Evolutionary conservation across 2,113 vertebrate genomes (phyloP).

Genomic region (Cairina moschata): DNA sequence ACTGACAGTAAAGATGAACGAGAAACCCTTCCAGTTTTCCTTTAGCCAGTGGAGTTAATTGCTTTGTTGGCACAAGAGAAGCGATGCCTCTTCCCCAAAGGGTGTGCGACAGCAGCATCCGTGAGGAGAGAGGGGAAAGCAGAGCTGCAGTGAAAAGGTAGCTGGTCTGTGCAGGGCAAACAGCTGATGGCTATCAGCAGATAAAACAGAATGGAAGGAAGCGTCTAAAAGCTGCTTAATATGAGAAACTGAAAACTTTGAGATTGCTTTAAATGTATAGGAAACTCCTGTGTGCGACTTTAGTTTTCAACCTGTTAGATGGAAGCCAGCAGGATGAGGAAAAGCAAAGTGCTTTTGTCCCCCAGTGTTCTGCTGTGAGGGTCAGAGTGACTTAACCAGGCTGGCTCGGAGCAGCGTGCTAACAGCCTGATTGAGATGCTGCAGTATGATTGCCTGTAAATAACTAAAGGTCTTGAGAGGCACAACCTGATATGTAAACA

Average conservation of each 20-base stretch:
- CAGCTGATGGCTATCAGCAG: neutral
- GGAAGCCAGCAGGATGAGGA: neutral
- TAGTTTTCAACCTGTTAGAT: no score
- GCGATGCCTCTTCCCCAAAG: neutral
- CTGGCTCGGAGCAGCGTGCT: neutral
- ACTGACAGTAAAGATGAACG: no score
- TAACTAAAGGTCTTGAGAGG: rapidly evolving
- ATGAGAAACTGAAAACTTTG: neutral
- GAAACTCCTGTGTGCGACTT: neutral
- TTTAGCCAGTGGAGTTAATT: neutral
- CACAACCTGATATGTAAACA: rapidly evolving
- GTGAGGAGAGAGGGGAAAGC: neutral
- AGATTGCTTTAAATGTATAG: neutral
- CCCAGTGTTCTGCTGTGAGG: neutral
- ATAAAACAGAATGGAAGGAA: neutral
- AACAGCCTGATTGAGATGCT: neutral
- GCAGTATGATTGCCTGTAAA: rapidly evolving
- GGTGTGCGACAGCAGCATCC: neutral
- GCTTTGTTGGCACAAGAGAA: neutral
- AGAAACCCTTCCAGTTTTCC: neutral
- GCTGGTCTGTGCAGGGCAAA: neutral
- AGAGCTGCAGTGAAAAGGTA: neutral
- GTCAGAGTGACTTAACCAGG: neutral
- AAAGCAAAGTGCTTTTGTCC: neutral
- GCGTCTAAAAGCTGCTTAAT: neutral